Conservation (phyloP, 1,140 invertebrate genomes). For the Teleopsis dalmanni region DNA sequence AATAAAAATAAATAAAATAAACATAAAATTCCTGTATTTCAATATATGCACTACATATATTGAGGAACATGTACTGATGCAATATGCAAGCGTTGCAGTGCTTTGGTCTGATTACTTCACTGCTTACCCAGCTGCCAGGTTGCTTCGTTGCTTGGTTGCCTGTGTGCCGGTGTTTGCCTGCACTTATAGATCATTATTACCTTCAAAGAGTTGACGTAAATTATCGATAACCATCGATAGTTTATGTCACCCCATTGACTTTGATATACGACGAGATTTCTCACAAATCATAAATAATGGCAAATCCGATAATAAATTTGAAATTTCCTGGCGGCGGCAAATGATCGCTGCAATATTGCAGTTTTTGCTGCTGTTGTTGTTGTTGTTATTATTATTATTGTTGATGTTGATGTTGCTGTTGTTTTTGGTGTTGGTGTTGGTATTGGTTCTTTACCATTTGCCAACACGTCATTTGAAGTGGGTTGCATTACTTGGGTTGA, state of each 20-base stretch:
- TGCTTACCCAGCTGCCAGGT: too few species aligned
- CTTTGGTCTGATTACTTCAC: too few species aligned
- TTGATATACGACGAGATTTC: conserved; percentile 39
- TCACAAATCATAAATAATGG: conserved; percentile 42
- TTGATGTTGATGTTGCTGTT: conserved; percentile 11
- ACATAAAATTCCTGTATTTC: too few species aligned
- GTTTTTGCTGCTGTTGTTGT: conserved; percentile 6
- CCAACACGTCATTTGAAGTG: too few species aligned
- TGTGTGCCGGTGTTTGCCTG: too few species aligned
- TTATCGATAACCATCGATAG: conserved; percentile 28
- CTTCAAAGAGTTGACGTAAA: conserved; percentile 26
- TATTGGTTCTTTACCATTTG: conserved; percentile 9
- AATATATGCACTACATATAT: too few species aligned
- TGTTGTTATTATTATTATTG: conserved; percentile 7
- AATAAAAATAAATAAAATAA: too few species aligned
- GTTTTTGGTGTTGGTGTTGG: conserved; percentile 3
- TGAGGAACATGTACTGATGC: too few species aligned
- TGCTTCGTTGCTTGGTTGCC: too few species aligned
- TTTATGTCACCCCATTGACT: conserved; percentile 30
- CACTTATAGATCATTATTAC: too few species aligned
- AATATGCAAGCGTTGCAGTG: too few species aligned
- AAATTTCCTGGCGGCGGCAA: conserved; percentile 27
- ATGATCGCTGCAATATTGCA: conserved; percentile 24
- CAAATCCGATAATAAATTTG: conserved; percentile 35
- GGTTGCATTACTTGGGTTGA: too few species aligned